These are phyloP conservation scores for Chrysolina oricalcia DNA, from an alignment of 2,888 invertebrate species.

Conservation along the genomic window DNA sequence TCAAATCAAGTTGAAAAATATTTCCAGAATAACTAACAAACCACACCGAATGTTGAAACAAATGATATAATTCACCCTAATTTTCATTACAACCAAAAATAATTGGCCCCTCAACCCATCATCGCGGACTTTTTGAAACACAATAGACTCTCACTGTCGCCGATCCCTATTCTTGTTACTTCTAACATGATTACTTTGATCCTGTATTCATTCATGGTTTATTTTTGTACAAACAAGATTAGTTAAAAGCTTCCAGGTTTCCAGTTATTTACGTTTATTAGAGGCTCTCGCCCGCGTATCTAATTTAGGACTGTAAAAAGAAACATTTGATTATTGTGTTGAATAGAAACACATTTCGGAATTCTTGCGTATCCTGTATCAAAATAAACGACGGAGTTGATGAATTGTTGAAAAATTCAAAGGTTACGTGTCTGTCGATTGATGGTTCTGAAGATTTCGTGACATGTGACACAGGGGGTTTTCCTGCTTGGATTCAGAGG, in stretches of 20 bases:
- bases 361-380: conserved; percentile 41
- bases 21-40: not conserved
- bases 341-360: conserved; percentile 56
- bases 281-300: conserved; percentile 30
- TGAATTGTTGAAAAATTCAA: conserved; percentile 11
- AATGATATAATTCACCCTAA: not conserved
- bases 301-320: conserved; percentile 41
- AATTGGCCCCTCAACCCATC: conserved; percentile 7
- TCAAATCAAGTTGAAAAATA: not conserved
- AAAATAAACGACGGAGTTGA: conserved; percentile 35
- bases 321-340: conserved; percentile 53
- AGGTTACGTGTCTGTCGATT: conserved; percentile 14
- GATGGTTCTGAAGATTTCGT: not conserved
- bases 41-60: not conserved
- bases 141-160: not conserved
- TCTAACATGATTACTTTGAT: conserved; percentile 45
- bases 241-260: conserved; percentile 49
- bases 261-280: conserved; percentile 48
- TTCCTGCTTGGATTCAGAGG: not conserved
- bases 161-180: conserved; percentile 28
- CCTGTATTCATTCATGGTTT: conserved; percentile 47
- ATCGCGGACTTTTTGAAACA: not conserved
- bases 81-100: not conserved
- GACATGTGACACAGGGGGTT: not conserved
- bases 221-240: conserved; percentile 51